Base-by-base conservation (phyloP, 2,888 invertebrate genomes). In the Nemotelus nigrinus region DNA sequence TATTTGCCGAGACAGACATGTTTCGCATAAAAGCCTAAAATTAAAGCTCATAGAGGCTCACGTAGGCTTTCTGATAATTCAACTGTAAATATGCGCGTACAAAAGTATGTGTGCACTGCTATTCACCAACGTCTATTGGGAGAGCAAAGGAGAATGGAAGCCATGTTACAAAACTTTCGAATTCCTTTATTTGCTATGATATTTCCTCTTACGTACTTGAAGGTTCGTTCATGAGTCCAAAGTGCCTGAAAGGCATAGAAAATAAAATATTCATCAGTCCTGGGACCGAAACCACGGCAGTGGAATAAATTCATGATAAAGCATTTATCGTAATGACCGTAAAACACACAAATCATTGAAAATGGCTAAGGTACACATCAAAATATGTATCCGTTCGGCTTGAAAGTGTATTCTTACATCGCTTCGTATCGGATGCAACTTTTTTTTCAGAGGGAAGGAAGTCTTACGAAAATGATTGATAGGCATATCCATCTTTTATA, bases 381-480 rank as follows among this genome's bases (percentile, higher is more conserved):
- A 58, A 58, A 58, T n/a, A 58, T 25, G 25, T 25, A 5, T 58
- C 58, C 58, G 25, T 58, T 58, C 25, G 58, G 58, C 58, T 25
- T 58, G 58, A 25, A 58, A 58, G 58, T 58, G n/a, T 58, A 25
- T 25, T 58, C 58, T 25, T 25, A 25, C 25, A 25, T 25, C 58
- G 25, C 2, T 58, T 58, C 58, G 25, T 25, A n/a, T 58, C 4
- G 25, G 25, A 6, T 25, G 58, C 8, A 58, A 58, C 58, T 58
- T 58, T 2, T 4, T 25, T 25, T 25, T 25, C 25, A 25, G 25
- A 25, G 25, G 25, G 25, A 25, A 25, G 25, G 25, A 58, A 58
- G 6, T 58, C 58, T 5, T n/a, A 58, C n/a, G 58, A 58, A 58
- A 58, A 58, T 58, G 58, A 58, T 58, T 58, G 58, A 58, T 58